Evolutionary conservation across 1,140 invertebrate species (phyloP), one percentile per base, ranked within the genome.

Genomic region (Octopus sinensis): DNA sequence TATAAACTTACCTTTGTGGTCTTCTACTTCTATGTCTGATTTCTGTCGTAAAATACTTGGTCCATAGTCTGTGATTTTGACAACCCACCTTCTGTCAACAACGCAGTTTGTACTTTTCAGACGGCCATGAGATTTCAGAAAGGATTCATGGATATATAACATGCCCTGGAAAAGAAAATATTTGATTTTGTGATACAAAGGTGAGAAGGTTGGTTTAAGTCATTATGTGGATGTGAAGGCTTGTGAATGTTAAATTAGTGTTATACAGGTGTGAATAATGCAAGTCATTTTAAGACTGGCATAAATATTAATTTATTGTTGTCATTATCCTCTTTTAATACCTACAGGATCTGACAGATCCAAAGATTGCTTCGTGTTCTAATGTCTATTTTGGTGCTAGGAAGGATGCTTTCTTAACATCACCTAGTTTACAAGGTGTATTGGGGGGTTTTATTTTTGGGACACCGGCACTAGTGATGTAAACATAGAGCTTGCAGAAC

Each of bases 41-140:
- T 53, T 62, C 5, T 56, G 51, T 53, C 78, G 56, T 7, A 82
- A 86, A 84, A 76, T 83, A 80, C 78, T 80, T 79, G 0, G 80
- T 13, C 98, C 98, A 88, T 98, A 99, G 89, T 99, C 97, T 0
- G 96, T 95, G 75, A 99, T 95, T 93, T 99, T 99, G 2, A 99
- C 91, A 0, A 98, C 96, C 89, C 99, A 99, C 51, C 97, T 93
- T 17, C 95, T 96, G 88, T 99, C 97, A 0, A 99, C 97, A 0
- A 99, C 94, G 89, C 97, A 99, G 89, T 99, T 99, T 52, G 96
- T 96, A 0, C 97, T 98, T 88, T 97, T 99, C 43, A 99, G 91
- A 86, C 95, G 95, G 0, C 98, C 98, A 88, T 99, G 98, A 13
- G 94, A 96, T 85, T 94, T 94, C 6, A 99, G 94, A 85, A 96